Conservation (phyloP, 2,797 vertebrate genomes). For the Myotis planiceps region DNA sequence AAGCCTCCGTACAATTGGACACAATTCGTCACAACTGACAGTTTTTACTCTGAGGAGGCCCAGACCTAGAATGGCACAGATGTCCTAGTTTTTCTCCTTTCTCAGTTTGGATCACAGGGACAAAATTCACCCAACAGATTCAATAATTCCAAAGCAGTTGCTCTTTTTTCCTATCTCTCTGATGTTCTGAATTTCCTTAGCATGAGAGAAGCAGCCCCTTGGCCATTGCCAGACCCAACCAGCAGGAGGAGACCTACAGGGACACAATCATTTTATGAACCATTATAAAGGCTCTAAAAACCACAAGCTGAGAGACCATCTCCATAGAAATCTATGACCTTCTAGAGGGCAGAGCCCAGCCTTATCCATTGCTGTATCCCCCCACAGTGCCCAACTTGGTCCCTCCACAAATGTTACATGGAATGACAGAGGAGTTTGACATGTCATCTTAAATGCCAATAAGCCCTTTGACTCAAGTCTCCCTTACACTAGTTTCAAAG, state of each 20-base stretch:
- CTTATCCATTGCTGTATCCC: not conserved
- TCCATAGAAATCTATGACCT: not conserved
- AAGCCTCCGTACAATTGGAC: slow-evolving; percentile 35
- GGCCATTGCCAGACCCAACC: not conserved
- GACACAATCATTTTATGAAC: not conserved
- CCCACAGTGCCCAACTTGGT: not conserved
- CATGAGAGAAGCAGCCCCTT: not conserved
- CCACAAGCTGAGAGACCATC: not conserved
- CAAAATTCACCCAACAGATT: not conserved
- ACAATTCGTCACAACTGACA: slow-evolving; percentile 61
- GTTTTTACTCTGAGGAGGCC: slow-evolving; percentile 53
- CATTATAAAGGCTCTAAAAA: not conserved
- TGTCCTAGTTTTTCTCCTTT: slow-evolving; percentile 9
- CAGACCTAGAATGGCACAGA: slow-evolving; percentile 12
- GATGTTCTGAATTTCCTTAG: not conserved
- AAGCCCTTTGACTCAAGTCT: not conserved
- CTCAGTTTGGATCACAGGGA: not conserved
- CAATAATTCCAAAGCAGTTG: not conserved
- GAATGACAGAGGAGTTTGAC: not conserved
- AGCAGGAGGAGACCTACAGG: not conserved
- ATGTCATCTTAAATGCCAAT: not conserved
- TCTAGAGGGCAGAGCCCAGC: not conserved
- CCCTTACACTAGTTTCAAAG: not conserved
- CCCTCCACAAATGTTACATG: not conserved
- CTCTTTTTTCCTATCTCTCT: not conserved